phyloP scores from a whole-genome alignment of 1,140 invertebrate species.

The Laodelphax striatellus region DNA sequence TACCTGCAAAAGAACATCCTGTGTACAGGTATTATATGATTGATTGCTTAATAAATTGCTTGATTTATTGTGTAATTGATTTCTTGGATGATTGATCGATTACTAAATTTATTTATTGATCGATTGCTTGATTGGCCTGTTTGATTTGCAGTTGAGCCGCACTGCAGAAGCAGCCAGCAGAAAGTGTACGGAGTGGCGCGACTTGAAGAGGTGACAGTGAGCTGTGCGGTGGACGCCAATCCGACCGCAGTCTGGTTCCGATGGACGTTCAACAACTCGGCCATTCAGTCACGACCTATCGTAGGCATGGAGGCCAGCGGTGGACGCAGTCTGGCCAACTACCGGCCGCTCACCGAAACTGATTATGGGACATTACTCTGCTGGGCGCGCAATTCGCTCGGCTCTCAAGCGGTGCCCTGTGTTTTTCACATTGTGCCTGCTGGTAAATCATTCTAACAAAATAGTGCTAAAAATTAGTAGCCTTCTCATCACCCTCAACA shows the following conservation, averaged over 20 bases:
- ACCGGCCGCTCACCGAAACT: slow-evolving; percentile 54
- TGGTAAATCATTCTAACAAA: slow-evolving; percentile 33
- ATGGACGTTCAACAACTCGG: slow-evolving; percentile 66
- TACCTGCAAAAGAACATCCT: too few relatives aligned
- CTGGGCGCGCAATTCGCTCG: slow-evolving; percentile 54
- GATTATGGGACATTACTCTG: slow-evolving; percentile 61
- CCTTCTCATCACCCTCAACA: too few relatives aligned
- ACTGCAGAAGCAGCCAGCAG: slow-evolving; percentile 51
- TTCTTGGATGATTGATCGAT: too few relatives aligned
- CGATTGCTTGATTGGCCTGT: too few relatives aligned
- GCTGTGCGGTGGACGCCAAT: slow-evolving; percentile 76
- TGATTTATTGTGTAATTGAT: too few relatives aligned
- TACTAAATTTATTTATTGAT: too few relatives aligned
- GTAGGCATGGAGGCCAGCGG: slow-evolving; percentile 45
- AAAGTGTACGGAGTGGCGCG: slow-evolving; percentile 62
- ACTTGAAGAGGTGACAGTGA: slow-evolving; percentile 60
- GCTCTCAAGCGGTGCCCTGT: slow-evolving; percentile 52
- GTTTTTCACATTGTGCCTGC: slow-evolving; percentile 58
- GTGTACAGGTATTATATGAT: too few relatives aligned
- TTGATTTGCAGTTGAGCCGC: slow-evolving; percentile 48
- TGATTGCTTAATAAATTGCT: too few relatives aligned
- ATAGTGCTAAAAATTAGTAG: too few relatives aligned
- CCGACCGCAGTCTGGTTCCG: slow-evolving; percentile 55
- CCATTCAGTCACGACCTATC: slow-evolving; percentile 17
- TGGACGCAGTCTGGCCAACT: slow-evolving; percentile 47